Evolutionary conservation across 2,113 vertebrate genomes (phyloP).

Genomic region (Dromiciops gliroides): DNA sequence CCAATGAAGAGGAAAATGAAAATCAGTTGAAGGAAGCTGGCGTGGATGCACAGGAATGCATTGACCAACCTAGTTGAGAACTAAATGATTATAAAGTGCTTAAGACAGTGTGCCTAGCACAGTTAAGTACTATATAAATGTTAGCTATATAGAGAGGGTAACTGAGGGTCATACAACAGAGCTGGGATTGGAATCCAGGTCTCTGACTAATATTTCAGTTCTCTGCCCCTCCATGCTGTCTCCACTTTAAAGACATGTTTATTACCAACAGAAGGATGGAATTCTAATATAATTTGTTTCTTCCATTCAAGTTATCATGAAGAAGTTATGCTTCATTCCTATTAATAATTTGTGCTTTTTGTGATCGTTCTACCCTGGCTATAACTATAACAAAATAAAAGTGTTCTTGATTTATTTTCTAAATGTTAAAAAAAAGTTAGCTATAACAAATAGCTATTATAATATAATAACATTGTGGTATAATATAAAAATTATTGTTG

Average conservation of each 20-base stretch:
- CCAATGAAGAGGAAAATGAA: neutral
- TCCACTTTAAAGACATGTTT: rapidly evolving
- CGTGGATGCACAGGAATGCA: neutral
- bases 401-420: slow-evolving; percentile 55
- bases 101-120: neutral
- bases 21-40: neutral
- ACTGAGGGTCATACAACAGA: neutral
- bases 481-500: neutral
- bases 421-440: too few relatives aligned
- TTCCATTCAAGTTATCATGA: neutral
- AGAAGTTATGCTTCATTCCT: neutral
- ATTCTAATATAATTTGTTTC: rapidly evolving
- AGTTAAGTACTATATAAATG: neutral
- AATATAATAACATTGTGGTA: too few relatives aligned
- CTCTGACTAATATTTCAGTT: neutral
- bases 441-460: neutral
- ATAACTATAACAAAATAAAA: slow-evolving; percentile 74
- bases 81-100: neutral
- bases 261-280: neutral
- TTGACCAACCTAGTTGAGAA: neutral
- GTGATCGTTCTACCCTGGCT: slow-evolving; percentile 8
- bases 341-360: neutral
- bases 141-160: neutral
- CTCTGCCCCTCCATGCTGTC: neutral
- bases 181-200: neutral